Percentiles rank a stretch among this genome's conserved stretches.
Conservation (phyloP, 2,113 vertebrate genomes). For the Reinhardtius hippoglossoides region DNA sequence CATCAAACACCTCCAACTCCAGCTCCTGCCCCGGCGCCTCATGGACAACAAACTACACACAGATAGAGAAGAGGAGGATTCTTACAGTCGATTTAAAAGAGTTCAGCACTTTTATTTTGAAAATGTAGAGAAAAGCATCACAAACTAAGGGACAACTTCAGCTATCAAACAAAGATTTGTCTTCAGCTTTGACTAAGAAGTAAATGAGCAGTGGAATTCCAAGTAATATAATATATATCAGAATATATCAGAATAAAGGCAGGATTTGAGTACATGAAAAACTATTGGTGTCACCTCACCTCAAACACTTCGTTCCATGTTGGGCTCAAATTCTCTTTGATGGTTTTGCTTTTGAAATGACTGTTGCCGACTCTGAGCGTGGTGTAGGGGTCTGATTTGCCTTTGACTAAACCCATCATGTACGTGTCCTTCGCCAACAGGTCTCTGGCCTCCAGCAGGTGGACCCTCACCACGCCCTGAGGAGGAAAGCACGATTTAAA, state of each 20-base stretch:
- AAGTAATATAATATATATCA: background rate
- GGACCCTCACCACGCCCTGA: conserved; percentile 92
- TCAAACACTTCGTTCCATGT: conserved; percentile 92
- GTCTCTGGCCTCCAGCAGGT: conserved; percentile 88
- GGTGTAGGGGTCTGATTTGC: conserved; percentile 94
- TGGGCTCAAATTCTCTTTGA: conserved; percentile 89
- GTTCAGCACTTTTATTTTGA: too few species aligned
- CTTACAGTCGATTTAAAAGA: too few species aligned
- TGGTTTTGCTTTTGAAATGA: conserved; percentile 87
- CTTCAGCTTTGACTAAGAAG: too few species aligned
- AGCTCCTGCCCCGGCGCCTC: conserved; percentile 96
- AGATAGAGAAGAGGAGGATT: background rate
- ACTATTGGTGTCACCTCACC: conserved; percentile 75
- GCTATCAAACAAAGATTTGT: background rate
- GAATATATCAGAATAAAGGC: background rate
- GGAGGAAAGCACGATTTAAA: background rate
- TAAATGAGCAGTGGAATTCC: too few species aligned
- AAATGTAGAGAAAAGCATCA: background rate
- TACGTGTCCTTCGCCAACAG: conserved; percentile 91
- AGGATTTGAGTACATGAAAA: background rate
- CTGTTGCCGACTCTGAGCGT: conserved; percentile 86
- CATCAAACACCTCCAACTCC: conserved; percentile 92
- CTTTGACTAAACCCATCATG: conserved; percentile 89
- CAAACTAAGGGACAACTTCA: background rate
- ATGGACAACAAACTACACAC: conserved; percentile 90